Base-by-base conservation (phyloP, 2,797 vertebrate genomes). In the Cheirogaleus major region DNA sequence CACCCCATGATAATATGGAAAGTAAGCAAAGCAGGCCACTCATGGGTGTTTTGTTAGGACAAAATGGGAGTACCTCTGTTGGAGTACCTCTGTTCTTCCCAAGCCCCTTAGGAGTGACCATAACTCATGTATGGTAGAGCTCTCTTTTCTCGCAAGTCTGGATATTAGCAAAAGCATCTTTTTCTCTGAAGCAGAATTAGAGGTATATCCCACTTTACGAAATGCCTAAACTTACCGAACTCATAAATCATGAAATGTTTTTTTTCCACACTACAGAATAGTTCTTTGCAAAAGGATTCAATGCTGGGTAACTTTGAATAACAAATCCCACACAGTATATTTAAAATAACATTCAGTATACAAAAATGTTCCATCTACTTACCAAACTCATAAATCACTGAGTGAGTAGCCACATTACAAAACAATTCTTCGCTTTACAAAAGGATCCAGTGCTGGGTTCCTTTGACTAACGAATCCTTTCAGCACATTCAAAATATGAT, bases 311-410 rank as follows among this genome's bases (percentile, higher is more conserved):
- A 45, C 27, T 83, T 38, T 48, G 35, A 95, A 92, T 61, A 89
- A 91, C 84, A 83, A 75, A 45, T 72, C 45, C 59, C 55, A 82
- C 45, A n/a, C 14, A 50, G 55, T 8, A 57, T 63, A 88, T 69
- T 93, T 63, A 93, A 76, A 91, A 90, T 83, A 93, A 83, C 48
- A 78, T 38, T 88, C 70, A 11, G 18, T 76, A 70, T 52, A 75
- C 75, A 41, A 50, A 85, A 87, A 67, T 41, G 41, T 86, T 65
- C 87, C 45, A 27, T 78, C 80, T 89, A 95, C 90, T 97, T 80
- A 95, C 84, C 93, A 95, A 57, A 43, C 72, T 78, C 87, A 63
- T 80, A 75, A 82, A 83, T 86, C 86, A 85, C 6, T 43, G 79
- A 41, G 3, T 7, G 59, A 73, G 57, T 43, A 84, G 48, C n/a